Conservation (phyloP, 2,797 vertebrate species). For the Eupleurogrammus muticus region DNA sequence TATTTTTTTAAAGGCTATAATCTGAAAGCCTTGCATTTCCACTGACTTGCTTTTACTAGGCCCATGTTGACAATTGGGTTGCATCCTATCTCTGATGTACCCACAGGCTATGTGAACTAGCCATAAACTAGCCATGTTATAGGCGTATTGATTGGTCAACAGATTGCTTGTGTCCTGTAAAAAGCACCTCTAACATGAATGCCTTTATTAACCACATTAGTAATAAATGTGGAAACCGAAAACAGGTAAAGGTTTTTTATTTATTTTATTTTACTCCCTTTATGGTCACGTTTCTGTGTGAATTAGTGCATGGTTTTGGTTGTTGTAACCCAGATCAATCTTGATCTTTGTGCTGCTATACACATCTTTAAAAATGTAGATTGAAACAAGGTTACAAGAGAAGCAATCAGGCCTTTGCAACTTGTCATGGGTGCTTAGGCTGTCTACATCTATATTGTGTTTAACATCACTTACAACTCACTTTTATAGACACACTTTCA, state of each 20-base stretch:
- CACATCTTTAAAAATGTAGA: constrained; percentile 26
- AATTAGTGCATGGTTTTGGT: background rate
- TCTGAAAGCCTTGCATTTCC: constrained; percentile 69
- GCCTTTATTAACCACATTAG: constrained; percentile 64
- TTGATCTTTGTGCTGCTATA: background rate
- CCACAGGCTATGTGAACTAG: constrained; percentile 53
- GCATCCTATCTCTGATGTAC: constrained; percentile 60
- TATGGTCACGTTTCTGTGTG: constrained; percentile 6
- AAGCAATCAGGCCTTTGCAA: constrained; percentile 2
- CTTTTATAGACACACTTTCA: constrained; percentile 43
- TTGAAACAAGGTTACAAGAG: background rate
- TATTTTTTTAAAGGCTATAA: constrained; percentile 59
- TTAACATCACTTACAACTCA: constrained; percentile 37
- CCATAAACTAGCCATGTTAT: constrained; percentile 71
- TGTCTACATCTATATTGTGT: constrained; percentile 29
- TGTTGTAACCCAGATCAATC: constrained; percentile 6
- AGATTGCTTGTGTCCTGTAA: constrained; percentile 75
- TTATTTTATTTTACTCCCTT: background rate
- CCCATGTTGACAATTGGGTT: constrained; percentile 61
- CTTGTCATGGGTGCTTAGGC: constrained; percentile 12
- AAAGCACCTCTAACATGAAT: constrained; percentile 59
- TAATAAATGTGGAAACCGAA: constrained; percentile 53
- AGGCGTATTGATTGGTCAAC: constrained; percentile 75
- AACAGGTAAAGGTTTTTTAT: background rate
- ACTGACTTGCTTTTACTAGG: constrained; percentile 63